These are phyloP conservation scores for Drosophila arizonae DNA, from an alignment of 1,140 invertebrate genomes.

Conservation along the genomic window DNA sequence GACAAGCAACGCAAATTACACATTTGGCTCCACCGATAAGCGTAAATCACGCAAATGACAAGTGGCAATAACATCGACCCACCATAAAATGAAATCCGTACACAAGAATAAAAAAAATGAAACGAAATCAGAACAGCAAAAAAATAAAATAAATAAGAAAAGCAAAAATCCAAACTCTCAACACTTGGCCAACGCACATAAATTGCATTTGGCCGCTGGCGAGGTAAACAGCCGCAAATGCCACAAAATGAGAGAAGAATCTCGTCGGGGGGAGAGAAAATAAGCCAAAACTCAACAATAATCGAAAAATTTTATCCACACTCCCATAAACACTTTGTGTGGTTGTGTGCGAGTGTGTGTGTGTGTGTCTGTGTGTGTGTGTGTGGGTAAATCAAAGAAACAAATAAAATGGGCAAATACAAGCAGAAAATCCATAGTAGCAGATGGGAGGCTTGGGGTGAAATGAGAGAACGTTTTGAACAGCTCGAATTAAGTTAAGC, in stretches of 20 bases:
- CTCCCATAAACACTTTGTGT: constrained; percentile 8
- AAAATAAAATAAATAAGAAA: constrained; percentile 5
- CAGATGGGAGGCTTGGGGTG: background rate
- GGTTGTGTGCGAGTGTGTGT: background rate
- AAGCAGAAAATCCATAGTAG: constrained; percentile 49
- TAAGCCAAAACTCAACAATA: constrained; percentile 76
- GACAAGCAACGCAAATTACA: constrained; percentile 63
- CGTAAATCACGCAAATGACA: constrained; percentile 78
- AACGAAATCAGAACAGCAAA: constrained; percentile 29
- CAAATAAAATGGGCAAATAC: constrained; percentile 69
- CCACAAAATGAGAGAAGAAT: constrained; percentile 54
- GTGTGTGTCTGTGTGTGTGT: constrained; percentile 18
- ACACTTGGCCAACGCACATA: constrained; percentile 56
- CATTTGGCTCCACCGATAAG: constrained; percentile 66
- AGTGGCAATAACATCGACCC: constrained; percentile 66
- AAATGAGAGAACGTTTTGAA: constrained; percentile 39
- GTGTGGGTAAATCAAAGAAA: constrained; percentile 70
- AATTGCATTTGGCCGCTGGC: constrained; percentile 75
- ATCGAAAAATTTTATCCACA: constrained; percentile 78
- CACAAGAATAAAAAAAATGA: constrained; percentile 33
- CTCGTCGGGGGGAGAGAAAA: constrained; percentile 34
- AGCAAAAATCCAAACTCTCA: constrained; percentile 40
- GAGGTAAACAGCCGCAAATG: constrained; percentile 77
- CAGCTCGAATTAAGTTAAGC: constrained; percentile 76
- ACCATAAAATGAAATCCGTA: constrained; percentile 53